Evolutionary conservation across 2,888 invertebrate species (phyloP), one percentile per base, ranked within the genome.

Genomic region (Bhutanitis thaidina): DNA sequence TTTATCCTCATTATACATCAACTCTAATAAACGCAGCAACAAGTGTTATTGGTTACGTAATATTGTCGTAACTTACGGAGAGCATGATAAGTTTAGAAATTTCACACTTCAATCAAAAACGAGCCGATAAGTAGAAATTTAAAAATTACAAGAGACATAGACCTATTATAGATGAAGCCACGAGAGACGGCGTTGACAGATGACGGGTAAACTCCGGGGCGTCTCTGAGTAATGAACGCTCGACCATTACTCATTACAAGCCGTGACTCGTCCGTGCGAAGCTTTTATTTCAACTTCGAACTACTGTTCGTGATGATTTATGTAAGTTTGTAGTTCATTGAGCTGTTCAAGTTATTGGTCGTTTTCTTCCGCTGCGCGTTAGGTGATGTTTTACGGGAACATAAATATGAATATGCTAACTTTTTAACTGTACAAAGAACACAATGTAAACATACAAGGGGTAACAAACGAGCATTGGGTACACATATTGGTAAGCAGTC

Each of bases 141-240:
- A 49, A 45, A 34, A 43, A 16, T 43, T 35, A 36, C 51, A 40
- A 54, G 55, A 54, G 46, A 37, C 54, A 58, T 55, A 56, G 55
- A 58, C 55, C 57, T 59, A 54, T 59, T 61, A 61, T 57, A 56
- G 59, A 57, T 52, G 60, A 48, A 49, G 57, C 55, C 47, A 51
- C 53, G 54, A 55, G 59, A 58, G 56, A 58, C 55, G 58, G 62
- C 70, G 79, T 71, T 75, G 83, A 80, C 80, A 81, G 80, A 80
- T 78, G 77, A 80, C 75, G 71, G 69, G 71, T 75, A 73, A 80
- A 75, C 80, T 76, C 69, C 72, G 71, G 77, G 79, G 76, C 71
- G 80, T 60, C 62, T 64, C 63, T 80, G 83, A 84, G 77, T 82
- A 84, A 86, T 84, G 85, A 81, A 77, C 70, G 65, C 56, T 65